These are phyloP conservation scores for Megalurothrips usitatus DNA, from an alignment of 2,888 invertebrate species.

Conservation along the genomic window DNA sequence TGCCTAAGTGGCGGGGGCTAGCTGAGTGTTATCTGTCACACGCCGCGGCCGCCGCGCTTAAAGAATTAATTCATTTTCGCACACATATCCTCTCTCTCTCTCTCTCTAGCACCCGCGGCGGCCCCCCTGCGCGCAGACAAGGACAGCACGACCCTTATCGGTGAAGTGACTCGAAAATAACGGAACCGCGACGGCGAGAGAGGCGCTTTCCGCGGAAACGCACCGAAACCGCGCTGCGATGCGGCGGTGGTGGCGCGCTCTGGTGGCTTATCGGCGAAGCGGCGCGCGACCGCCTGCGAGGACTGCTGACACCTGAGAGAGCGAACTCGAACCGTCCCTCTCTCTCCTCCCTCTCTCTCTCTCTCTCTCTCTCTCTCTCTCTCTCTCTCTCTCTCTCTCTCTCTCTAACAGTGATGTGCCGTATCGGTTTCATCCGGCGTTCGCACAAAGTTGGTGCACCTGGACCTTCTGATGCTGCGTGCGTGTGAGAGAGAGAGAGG, in stretches of 20 bases:
- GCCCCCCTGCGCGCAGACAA: not conserved
- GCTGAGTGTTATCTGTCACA: conserved; percentile 24
- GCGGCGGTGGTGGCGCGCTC: not conserved
- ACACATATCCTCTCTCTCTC: not conserved
- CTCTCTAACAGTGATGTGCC: no score
- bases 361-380: no score
- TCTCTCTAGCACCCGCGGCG: not conserved
- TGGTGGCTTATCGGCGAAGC: not conserved
- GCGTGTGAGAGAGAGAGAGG: not conserved
- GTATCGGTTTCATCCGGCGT: no score
- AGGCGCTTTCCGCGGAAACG: no score
- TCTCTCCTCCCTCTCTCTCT: no score
- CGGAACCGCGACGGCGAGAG: not conserved
- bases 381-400: no score
- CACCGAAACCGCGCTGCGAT: no score
- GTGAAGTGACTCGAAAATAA: not conserved
- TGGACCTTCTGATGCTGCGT: not conserved
- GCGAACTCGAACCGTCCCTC: no score
- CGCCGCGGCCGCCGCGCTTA: not conserved
- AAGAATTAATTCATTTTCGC: conserved; percentile 23
- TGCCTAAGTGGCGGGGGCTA: conserved; percentile 14
- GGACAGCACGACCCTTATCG: not conserved
- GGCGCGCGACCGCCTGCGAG: not conserved
- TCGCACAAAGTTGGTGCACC: not conserved
- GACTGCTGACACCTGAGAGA: no score